A percentile compares a stretch with the other conserved stretches of the same genome.
Evolutionary conservation across 1,140 invertebrate species (phyloP).

Genomic region (Monomorium pharaonis): DNA sequence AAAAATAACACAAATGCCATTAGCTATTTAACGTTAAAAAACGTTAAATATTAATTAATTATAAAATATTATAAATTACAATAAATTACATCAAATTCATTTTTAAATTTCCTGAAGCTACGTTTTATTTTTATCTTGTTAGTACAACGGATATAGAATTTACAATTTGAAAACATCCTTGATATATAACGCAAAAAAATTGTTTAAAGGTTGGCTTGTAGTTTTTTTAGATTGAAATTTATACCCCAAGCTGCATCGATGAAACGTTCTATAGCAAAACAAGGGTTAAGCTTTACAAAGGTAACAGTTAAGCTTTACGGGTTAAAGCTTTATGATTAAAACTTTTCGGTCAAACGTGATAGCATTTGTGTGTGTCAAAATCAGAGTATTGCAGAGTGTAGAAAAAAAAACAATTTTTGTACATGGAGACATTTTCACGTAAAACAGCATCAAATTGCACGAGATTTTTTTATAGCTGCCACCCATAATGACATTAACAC

Average conservation of each 20-base stretch:
- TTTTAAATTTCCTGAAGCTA: too few species aligned
- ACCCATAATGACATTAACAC: background rate
- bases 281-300: background rate
- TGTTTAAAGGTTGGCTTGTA: background rate
- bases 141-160: background rate
- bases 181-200: background rate
- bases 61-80: too few species aligned
- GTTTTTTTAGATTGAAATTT: background rate
- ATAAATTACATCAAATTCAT: too few species aligned
- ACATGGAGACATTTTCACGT: background rate
- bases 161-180: background rate
- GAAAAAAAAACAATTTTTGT: slow-evolving; percentile 5
- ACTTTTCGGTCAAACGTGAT: slow-evolving; percentile 19
- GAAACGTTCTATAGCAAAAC: background rate
- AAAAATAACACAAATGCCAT: background rate
- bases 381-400: background rate
- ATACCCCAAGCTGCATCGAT: background rate
- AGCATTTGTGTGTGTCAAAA: slow-evolving; percentile 2
- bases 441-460: background rate
- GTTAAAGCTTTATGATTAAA: background rate
- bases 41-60: too few species aligned
- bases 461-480: background rate
- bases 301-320: background rate
- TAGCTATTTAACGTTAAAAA: too few species aligned
- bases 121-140: background rate